These are phyloP conservation scores for Chymomyza caudatula DNA, from an alignment of 2,888 invertebrate species.

Conservation along the genomic window DNA sequence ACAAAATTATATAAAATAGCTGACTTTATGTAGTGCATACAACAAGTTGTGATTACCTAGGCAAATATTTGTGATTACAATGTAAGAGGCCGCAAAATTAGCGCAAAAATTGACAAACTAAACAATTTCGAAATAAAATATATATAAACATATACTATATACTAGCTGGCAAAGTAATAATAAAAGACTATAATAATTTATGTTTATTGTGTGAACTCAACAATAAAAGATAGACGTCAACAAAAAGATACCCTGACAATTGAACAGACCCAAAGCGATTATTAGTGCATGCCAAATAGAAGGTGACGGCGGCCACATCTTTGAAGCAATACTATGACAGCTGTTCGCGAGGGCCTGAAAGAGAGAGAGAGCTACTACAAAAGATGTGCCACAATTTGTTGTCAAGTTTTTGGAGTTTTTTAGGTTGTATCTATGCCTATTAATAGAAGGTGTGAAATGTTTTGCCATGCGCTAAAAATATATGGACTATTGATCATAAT, in stretches of 20 bases:
- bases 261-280: neutral
- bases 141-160: conserved; percentile 24
- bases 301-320: neutral
- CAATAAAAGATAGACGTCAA: conserved; percentile 31
- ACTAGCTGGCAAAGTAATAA: conserved; percentile 19
- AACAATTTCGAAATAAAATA: conserved; percentile 16
- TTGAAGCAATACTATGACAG: neutral
- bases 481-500: neutral
- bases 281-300: neutral
- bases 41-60: conserved; percentile 37
- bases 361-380: neutral
- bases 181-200: conserved; percentile 15
- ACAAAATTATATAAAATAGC: conserved; percentile 6
- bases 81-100: conserved; percentile 23
- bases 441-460: neutral
- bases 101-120: conserved; percentile 23
- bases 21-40: conserved; percentile 15
- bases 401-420: neutral
- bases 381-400: neutral
- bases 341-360: neutral
- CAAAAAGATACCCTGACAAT: neutral
- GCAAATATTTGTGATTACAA: conserved; percentile 50
- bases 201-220: conserved; percentile 33
- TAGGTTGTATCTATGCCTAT: conserved; percentile 19
- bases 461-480: neutral